phyloP scores from a whole-genome alignment of 2,113 vertebrate genomes.

The Pseudonaja textilis region DNA sequence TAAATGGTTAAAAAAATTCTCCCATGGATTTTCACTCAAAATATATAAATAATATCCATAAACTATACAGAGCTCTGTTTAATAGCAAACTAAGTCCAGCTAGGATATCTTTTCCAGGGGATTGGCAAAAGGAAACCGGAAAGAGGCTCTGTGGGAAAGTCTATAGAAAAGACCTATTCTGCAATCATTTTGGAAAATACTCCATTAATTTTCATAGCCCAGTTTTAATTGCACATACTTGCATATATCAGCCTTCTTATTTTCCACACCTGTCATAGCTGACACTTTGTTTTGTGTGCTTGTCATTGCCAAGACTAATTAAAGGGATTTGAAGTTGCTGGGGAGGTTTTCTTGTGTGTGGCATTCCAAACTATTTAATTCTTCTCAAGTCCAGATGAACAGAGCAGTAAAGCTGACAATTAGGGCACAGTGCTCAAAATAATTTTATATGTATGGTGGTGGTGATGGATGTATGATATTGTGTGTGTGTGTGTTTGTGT shows the following conservation, averaged over 20 bases:
- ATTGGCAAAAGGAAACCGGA: not conserved
- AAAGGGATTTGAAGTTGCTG: constrained; percentile 61
- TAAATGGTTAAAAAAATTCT: not conserved
- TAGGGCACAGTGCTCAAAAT: constrained; percentile 29
- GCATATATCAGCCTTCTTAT: constrained; percentile 73
- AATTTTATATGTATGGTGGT: constrained; percentile 3
- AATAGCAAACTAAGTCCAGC: not conserved
- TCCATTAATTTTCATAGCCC: constrained; percentile 71
- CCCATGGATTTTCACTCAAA: not conserved
- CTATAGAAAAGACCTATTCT: constrained; percentile 48
- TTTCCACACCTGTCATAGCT: constrained; percentile 72
- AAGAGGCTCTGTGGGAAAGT: not conserved
- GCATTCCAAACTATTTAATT: not conserved
- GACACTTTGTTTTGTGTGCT: constrained; percentile 60
- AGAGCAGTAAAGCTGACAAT: constrained; percentile 50
- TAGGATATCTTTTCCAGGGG: no score
- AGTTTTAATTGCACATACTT: constrained; percentile 71
- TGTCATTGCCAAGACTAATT: constrained; percentile 65
- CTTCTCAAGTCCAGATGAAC: constrained; percentile 38
- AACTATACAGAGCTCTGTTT: not conserved
- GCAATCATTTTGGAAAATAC: constrained; percentile 69
- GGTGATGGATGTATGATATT: not conserved
- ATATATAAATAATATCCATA: not conserved
- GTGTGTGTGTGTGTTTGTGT: no score
- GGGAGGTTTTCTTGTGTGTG: constrained; percentile 5